Conservation (phyloP, 2,888 invertebrate species). For the Pyralis farinalis region DNA sequence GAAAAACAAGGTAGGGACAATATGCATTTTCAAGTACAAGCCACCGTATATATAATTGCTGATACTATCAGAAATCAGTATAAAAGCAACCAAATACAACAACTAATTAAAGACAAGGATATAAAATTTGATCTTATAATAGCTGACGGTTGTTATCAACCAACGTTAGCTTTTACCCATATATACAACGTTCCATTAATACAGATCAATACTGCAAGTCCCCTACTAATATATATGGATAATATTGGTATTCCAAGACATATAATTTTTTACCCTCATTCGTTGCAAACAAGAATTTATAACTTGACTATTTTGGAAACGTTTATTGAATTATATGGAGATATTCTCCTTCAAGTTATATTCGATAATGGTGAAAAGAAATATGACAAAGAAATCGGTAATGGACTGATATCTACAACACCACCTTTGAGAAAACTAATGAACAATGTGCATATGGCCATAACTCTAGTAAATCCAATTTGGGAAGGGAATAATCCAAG, state of each 20-base stretch:
- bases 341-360: constrained; percentile 12
- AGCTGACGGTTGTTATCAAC: constrained; percentile 18
- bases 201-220: constrained; percentile 38
- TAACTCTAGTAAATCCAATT: constrained; percentile 33
- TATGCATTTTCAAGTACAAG: background rate
- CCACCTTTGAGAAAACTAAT: constrained; percentile 25
- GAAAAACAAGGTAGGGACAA: background rate
- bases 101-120: constrained; percentile 14
- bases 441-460: constrained; percentile 34
- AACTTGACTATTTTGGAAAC: constrained; percentile 38
- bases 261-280: constrained; percentile 31
- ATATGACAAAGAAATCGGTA: constrained; percentile 19
- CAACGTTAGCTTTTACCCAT: constrained; percentile 19
- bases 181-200: constrained; percentile 33
- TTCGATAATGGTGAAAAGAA: constrained; percentile 4
- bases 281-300: constrained; percentile 19
- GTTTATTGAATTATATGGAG: constrained; percentile 23
- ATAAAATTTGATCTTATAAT: constrained; percentile 30
- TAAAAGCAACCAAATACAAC: constrained; percentile 15
- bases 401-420: constrained; percentile 22
- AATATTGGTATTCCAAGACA: constrained; percentile 32
- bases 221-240: constrained; percentile 18
- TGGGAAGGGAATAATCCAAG: constrained; percentile 35
- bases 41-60: constrained; percentile 9
- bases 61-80: constrained; percentile 13